These are phyloP conservation scores for Lissonota sp. DNA, from an alignment of 2,888 invertebrate genomes.

Conservation along the genomic window DNA sequence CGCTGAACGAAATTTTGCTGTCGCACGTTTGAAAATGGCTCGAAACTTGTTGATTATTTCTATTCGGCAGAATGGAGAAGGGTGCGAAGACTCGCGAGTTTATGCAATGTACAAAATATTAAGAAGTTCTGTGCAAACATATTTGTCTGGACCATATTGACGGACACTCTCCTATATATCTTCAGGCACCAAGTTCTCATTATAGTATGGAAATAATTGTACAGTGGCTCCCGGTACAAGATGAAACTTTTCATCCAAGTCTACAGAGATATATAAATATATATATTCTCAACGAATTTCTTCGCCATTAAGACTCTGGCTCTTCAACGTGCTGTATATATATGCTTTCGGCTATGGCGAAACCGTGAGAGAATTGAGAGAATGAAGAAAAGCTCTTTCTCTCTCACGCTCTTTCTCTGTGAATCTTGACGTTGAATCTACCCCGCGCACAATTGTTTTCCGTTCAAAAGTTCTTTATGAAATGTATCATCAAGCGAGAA, in stretches of 20 bases:
- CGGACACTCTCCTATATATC: no score
- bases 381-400: conserved; percentile 17
- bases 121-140: no score
- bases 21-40: no score
- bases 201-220: conserved; percentile 18
- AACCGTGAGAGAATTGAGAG: conserved; percentile 7
- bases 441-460: conserved; percentile 41
- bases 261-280: no score
- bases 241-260: conserved; percentile 18
- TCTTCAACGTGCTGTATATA: neutral
- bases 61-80: no score
- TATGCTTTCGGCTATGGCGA: conserved; percentile 6
- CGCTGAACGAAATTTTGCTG: no score
- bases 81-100: no score
- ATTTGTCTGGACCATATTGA: no score
- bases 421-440: conserved; percentile 19
- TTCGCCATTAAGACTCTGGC: conserved; percentile 3
- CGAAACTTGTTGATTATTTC: no score
- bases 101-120: no score
- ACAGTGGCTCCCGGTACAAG: neutral
- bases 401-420: no score
- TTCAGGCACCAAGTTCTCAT: conserved; percentile 5
- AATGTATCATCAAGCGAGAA: neutral
- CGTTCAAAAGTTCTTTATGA: conserved; percentile 23
- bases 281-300: conserved; percentile 20